phyloP scores from a whole-genome alignment of 2,888 invertebrate genomes.

The Siphlonurus alternatus region DNA sequence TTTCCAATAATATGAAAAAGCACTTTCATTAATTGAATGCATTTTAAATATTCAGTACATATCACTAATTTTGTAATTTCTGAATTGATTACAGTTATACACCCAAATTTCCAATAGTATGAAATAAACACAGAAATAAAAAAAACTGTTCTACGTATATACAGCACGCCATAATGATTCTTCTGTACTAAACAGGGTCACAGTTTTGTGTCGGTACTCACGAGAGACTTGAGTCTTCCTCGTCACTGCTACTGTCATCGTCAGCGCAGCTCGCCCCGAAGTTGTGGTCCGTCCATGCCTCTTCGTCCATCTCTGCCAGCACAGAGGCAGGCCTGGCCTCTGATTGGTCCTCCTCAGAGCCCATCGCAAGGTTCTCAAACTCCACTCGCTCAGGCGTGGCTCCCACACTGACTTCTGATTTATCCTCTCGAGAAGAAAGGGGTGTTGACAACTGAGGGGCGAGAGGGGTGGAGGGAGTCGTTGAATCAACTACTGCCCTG shows the following conservation, averaged over 20 bases:
- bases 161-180: background rate
- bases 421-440: background rate
- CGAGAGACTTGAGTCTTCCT: background rate
- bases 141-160: background rate
- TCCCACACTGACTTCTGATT: constrained; percentile 15
- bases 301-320: constrained; percentile 54
- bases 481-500: too few species aligned
- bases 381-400: constrained; percentile 61
- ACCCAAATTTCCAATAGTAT: too few species aligned
- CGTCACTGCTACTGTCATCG: constrained; percentile 33
- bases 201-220: too few species aligned
- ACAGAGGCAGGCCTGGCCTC: constrained; percentile 28
- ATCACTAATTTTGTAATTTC: too few species aligned
- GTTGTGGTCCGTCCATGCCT: constrained; percentile 90
- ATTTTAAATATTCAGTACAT: too few species aligned
- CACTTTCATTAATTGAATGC: too few species aligned
- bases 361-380: constrained; percentile 44
- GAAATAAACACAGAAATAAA: background rate
- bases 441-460: constrained; percentile 1
- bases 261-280: constrained; percentile 65
- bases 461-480: too few species aligned
- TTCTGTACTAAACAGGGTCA: background rate
- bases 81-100: too few species aligned
- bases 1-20: too few species aligned
- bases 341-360: background rate